Evolutionary conservation across 37 sponge, comb jelly and placozoan genomes (phyloP).

Genomic region (Amphimedon queenslandica): DNA sequence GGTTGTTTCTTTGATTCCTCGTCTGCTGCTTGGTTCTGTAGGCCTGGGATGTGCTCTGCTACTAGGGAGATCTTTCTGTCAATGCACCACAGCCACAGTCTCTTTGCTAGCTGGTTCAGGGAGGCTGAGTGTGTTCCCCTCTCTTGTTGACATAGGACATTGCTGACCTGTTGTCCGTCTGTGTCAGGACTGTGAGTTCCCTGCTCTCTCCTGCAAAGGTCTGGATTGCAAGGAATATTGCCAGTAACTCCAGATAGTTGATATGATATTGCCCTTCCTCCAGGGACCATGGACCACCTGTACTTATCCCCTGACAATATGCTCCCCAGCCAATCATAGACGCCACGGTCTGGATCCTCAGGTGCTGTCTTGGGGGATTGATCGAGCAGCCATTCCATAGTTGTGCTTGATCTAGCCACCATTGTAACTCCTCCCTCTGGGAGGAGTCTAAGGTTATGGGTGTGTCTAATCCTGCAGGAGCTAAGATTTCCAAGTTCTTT

Average conservation of each 20-base stretch:
- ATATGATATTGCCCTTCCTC: constrained; percentile 32
- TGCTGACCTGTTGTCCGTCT: constrained; percentile 30
- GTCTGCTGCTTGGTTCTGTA: constrained; percentile 18
- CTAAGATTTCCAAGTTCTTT: no score
- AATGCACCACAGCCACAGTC: constrained; percentile 38
- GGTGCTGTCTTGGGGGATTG: neutral
- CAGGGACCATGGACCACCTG: constrained; percentile 34
- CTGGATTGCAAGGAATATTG: constrained; percentile 24
- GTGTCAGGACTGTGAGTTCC: constrained; percentile 5
- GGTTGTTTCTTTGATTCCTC: constrained; percentile 13
- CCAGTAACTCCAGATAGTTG: constrained; percentile 45
- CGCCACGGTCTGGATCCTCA: constrained; percentile 16
- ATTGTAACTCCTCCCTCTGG: constrained; percentile 4
- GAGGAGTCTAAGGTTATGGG: no score
- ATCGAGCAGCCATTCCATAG: neutral
- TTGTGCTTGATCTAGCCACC: neutral
- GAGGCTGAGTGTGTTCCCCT: constrained; percentile 20
- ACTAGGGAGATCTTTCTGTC: constrained; percentile 8
- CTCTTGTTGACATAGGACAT: constrained; percentile 23
- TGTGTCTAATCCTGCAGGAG: no score
- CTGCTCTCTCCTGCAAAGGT: neutral
- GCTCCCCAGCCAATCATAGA: constrained; percentile 32
- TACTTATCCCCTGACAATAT: constrained; percentile 6
- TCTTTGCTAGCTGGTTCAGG: constrained; percentile 10
- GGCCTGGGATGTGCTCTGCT: constrained; percentile 23